Conservation (phyloP, 2,888 invertebrate genomes). For the Lithophane leautieri region DNA sequence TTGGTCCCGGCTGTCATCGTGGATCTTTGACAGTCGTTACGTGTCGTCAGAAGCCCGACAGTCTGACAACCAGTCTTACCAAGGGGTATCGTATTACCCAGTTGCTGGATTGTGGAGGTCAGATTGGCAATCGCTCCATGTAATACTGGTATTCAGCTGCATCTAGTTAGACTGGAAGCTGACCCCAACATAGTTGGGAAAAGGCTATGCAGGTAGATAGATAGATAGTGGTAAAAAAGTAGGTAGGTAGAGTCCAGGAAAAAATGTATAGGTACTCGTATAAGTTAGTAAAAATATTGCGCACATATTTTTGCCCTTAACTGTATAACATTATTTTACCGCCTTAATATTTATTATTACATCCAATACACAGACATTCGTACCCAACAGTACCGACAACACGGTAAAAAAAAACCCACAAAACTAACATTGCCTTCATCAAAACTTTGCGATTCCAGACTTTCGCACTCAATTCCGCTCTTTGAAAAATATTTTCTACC, state of each 20-base stretch:
- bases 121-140: too few relatives aligned
- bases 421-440: conserved; percentile 38
- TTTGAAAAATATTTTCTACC: conserved; percentile 54
- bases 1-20: too few relatives aligned
- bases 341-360: neutral
- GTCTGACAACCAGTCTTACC: too few relatives aligned
- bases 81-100: too few relatives aligned
- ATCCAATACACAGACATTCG: neutral
- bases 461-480: conserved; percentile 37
- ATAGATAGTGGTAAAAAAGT: neutral
- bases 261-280: neutral
- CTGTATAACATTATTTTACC: neutral
- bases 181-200: too few relatives aligned
- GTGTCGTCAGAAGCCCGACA: too few relatives aligned
- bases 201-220: too few relatives aligned
- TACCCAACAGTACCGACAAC: neutral
- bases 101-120: too few relatives aligned
- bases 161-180: too few relatives aligned
- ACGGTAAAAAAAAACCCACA: neutral
- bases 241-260: neutral
- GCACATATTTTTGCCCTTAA: neutral
- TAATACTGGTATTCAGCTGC: too few relatives aligned
- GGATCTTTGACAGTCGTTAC: too few relatives aligned
- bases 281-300: neutral
- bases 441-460: conserved; percentile 46